Evolutionary conservation across 2,797 vertebrate species (phyloP).

Genomic region (Sebastolobus altivelis): DNA sequence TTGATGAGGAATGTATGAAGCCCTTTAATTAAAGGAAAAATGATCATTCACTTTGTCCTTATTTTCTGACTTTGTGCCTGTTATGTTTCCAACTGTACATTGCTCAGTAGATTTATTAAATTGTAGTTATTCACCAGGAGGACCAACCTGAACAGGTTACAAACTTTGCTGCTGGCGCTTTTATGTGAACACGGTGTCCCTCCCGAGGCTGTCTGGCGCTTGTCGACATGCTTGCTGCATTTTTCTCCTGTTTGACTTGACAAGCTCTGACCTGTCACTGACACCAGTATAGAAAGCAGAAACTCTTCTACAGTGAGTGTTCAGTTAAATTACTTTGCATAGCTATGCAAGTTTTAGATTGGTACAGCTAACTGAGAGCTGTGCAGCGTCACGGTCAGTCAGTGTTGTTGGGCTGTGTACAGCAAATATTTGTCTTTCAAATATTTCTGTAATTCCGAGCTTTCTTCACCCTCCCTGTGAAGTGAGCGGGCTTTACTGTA

Average conservation of each 20-base stretch:
- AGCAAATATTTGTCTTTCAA: not conserved
- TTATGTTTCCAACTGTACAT: not conserved
- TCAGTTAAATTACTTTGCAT: not conserved
- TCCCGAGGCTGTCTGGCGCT: constrained; percentile 35
- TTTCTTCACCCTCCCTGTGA: not conserved
- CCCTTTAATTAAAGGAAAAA: not conserved
- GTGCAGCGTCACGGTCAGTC: not conserved
- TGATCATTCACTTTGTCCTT: not conserved
- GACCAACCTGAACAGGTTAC: constrained; percentile 29
- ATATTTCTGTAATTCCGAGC: not conserved
- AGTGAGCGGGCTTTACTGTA: not conserved
- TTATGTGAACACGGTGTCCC: constrained; percentile 5
- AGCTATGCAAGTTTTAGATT: not conserved
- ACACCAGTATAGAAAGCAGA: constrained; percentile 38
- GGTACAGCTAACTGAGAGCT: not conserved
- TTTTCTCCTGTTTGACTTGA: constrained; percentile 55
- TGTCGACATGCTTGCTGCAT: constrained; percentile 56
- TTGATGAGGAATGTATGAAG: not conserved
- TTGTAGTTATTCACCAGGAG: not conserved
- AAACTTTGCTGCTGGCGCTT: constrained; percentile 25
- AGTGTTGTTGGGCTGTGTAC: not conserved
- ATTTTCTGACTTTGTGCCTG: not conserved
- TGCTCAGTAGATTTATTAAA: not conserved
- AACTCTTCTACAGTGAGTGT: constrained; percentile 6
- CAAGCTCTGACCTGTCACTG: constrained; percentile 71